These are phyloP conservation scores for Ceratothoa steindachneri DNA, from an alignment of 2,888 invertebrate species.

Conservation along the genomic window DNA sequence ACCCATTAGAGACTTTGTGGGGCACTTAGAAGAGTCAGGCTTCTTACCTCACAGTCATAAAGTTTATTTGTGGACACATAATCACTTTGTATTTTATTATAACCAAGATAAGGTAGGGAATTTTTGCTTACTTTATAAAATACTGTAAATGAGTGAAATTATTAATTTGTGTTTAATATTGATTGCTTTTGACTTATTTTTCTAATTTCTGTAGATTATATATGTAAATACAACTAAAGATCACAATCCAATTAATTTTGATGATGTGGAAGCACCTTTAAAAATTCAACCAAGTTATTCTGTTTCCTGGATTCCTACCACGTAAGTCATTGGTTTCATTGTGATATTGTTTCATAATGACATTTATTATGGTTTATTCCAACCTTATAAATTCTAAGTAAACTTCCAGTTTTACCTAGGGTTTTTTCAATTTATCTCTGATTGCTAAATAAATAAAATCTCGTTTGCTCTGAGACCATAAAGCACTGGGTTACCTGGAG, in stretches of 20 bases:
- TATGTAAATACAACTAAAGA: conserved; percentile 56
- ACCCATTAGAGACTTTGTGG: conserved; percentile 57
- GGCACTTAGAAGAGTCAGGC: conserved; percentile 56
- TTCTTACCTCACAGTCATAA: conserved; percentile 57
- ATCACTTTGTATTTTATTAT: conserved; percentile 56
- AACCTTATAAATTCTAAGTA: too few relatives aligned
- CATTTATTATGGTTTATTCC: too few relatives aligned
- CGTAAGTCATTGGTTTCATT: too few relatives aligned
- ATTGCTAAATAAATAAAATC: too few relatives aligned
- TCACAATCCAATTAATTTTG: conserved; percentile 53
- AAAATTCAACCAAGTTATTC: conserved; percentile 56
- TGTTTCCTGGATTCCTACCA: conserved; percentile 55
- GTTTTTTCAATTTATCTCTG: too few relatives aligned
- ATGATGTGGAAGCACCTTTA: conserved; percentile 51
- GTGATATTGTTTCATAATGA: too few relatives aligned
- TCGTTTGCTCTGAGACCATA: too few relatives aligned
- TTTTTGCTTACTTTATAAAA: background rate
- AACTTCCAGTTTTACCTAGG: too few relatives aligned
- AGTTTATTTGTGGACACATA: conserved; percentile 56
- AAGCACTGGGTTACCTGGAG: too few relatives aligned
- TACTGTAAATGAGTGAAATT: background rate
- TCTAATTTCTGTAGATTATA: conserved; percentile 54
- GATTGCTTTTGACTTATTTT: background rate
- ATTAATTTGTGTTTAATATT: background rate
- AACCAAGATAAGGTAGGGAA: conserved; percentile 54